Percentiles rank a stretch among this genome's conserved stretches.
These are phyloP conservation scores for Sparus aurata DNA, from an alignment of 2,797 vertebrate species.

Conservation along the genomic window DNA sequence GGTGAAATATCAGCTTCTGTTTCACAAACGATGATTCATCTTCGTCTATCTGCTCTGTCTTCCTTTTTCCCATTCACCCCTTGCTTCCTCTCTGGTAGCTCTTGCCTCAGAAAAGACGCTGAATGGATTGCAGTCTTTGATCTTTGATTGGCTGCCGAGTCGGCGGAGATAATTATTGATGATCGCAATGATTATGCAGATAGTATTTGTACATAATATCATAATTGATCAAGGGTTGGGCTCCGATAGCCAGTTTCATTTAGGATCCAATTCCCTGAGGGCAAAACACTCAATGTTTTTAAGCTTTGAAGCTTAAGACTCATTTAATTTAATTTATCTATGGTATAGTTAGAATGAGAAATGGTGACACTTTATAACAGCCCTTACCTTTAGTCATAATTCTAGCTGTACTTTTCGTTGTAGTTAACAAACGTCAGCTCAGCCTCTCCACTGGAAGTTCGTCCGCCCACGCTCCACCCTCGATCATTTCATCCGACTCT, in stretches of 20 bases:
- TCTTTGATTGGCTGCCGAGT: constrained; percentile 24
- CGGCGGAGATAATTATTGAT: constrained; percentile 7
- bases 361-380: no score
- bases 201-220: background rate
- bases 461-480: no score
- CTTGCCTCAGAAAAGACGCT: background rate
- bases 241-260: background rate
- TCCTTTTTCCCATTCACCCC: constrained; percentile 22
- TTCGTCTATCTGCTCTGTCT: constrained; percentile 12
- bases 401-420: no score
- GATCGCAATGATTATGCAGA: background rate
- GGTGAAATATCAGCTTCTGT: constrained; percentile 43
- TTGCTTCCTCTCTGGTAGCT: constrained; percentile 21
- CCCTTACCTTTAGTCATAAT: no score
- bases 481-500: no score
- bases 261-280: background rate
- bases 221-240: constrained; percentile 4
- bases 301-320: background rate
- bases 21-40: constrained; percentile 46
- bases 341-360: background rate
- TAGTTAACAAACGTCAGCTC: no score
- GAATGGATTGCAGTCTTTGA: constrained; percentile 25
- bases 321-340: background rate
- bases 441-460: no score
- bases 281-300: background rate